Base-by-base conservation (phyloP, 2,888 invertebrate species). In the Eupithecia centaureata region DNA sequence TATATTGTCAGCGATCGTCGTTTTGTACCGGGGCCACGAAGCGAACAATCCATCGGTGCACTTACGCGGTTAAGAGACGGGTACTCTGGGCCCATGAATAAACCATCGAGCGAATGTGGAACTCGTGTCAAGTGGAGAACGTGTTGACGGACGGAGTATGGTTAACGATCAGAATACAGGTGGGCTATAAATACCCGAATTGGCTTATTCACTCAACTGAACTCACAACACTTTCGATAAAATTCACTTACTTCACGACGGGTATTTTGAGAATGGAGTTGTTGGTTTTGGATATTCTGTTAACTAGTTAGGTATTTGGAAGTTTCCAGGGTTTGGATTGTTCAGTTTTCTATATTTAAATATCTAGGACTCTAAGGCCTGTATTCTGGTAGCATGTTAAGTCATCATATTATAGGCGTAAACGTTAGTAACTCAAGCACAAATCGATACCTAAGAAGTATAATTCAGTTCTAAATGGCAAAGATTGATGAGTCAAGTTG, bases 71-170 rank as follows among this genome's bases (percentile, higher is more conserved):
- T 73, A 77, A 82, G 81, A 78, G 82, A 78, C 78, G 22, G 12
- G 47, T 12, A 22, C 47, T 80, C 77, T 78, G 74, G 76, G 76
- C 69, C 79, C 75, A 88, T 88, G 88, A 87, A 88, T 88, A 87
- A 88, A 88, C 86, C 88, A 89, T 87, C 72, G 77, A 71, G 73
- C 76, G 84, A 86, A 88, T 88, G 88, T 86, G 86, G 86, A 85
- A 82, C 85, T 83, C 86, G 76, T 87, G 88, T 89, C 85, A 82
- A 87, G 86, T 78, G 54, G 82, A 70, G 78, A 80, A 75, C 80
- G 79, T 85, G 86, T 87, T 87, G 86, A 88, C 82, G 80, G 83
- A 84, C 79, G 82, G 78, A 76, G 27, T 60, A 60, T 57, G 51
- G 61, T 54, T 72, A 72, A 68, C 69, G 68, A 72, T 70, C 60